phyloP scores from a whole-genome alignment of 2,113 vertebrate species.

The Emydura subglobosa region DNA sequence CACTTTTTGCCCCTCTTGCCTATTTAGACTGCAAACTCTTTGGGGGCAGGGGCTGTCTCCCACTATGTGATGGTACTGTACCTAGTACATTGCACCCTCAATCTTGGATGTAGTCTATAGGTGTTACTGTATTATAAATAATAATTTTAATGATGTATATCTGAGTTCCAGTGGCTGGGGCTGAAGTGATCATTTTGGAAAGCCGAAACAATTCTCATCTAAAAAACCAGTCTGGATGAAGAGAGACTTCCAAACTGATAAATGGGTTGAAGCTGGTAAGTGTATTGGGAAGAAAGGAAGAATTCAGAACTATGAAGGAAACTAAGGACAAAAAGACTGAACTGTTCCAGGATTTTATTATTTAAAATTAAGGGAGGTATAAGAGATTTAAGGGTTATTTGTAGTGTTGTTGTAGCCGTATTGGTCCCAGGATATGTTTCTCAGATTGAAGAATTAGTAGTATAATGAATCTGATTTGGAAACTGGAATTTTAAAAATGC shows the following conservation, averaged over 20 bases:
- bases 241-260: slow-evolving; percentile 62
- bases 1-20: neutral
- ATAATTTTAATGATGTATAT: slow-evolving; percentile 77
- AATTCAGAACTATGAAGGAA: slow-evolving; percentile 58
- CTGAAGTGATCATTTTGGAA: slow-evolving; percentile 75
- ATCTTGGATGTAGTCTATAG: slow-evolving; percentile 64
- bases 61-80: slow-evolving; percentile 39
- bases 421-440: neutral
- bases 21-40: neutral
- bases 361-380: slow-evolving; percentile 53
- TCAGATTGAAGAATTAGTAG: slow-evolving; percentile 20
- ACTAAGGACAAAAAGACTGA: slow-evolving; percentile 38
- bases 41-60: neutral
- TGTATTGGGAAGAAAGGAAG: slow-evolving; percentile 46
- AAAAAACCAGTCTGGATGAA: slow-evolving; percentile 71
- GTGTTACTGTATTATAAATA: slow-evolving; percentile 74
- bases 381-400: slow-evolving; percentile 12
- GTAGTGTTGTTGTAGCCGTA: neutral
- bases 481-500: slow-evolving; percentile 54
- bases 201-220: slow-evolving; percentile 68
- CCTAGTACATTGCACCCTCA: slow-evolving; percentile 42
- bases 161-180: slow-evolving; percentile 69
- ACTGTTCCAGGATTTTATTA: slow-evolving; percentile 38
- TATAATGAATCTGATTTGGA: slow-evolving; percentile 18
- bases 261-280: slow-evolving; percentile 63